phyloP scores from a whole-genome alignment of 2,888 invertebrate species.

The Bursaphelenchus okinawaensis region DNA sequence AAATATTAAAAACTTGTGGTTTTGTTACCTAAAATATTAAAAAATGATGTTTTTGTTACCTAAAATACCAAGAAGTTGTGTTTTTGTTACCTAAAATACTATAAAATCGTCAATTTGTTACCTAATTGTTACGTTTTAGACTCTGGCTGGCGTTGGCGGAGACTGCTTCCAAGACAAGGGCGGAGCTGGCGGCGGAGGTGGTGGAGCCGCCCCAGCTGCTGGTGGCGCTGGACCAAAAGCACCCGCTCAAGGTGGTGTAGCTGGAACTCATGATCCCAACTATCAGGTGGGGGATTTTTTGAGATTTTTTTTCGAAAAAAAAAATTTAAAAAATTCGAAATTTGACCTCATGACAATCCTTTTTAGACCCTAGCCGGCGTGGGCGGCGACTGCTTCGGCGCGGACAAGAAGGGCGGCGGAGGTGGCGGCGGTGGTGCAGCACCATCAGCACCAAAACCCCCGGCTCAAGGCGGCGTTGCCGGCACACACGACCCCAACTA shows the following conservation, averaged over 20 bases:
- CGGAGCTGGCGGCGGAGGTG: not conserved
- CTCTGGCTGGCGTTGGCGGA: not conserved
- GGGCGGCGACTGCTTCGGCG: not conserved
- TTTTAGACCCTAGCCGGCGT: constrained; percentile 1
- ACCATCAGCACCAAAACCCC: not conserved
- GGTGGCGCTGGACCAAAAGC: not conserved
- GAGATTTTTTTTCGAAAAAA: too few relatives aligned
- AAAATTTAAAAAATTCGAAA: too few relatives aligned
- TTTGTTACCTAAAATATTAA: not conserved
- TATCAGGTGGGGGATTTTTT: not conserved
- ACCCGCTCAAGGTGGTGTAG: not conserved
- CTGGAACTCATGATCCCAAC: constrained; percentile 1
- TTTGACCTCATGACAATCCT: too few relatives aligned
- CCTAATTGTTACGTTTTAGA: not conserved
- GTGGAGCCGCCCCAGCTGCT: not conserved
- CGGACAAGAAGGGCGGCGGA: not conserved
- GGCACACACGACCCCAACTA: constrained; percentile 7
- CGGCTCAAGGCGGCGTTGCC: not conserved
- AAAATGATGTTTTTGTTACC: too few relatives aligned
- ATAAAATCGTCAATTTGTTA: too few relatives aligned
- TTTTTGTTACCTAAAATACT: too few relatives aligned
- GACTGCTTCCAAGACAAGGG: not conserved
- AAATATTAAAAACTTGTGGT: not conserved
- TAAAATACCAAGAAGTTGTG: too few relatives aligned
- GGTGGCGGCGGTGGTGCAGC: not conserved